These are phyloP conservation scores for Chionodraco myersi DNA, from an alignment of 2,113 vertebrate species.

Conservation along the genomic window DNA sequence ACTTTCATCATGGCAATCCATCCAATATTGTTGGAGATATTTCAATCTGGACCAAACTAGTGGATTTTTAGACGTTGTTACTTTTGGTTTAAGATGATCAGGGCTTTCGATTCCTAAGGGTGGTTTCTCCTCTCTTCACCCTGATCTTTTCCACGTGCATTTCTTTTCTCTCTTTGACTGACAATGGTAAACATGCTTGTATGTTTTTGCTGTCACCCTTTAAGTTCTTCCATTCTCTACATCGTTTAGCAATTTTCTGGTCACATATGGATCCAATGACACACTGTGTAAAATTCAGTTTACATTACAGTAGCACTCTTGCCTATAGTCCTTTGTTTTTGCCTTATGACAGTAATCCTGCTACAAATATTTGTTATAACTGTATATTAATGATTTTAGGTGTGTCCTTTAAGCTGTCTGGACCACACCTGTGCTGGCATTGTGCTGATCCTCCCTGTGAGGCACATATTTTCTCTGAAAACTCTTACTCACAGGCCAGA, in stretches of 20 bases:
- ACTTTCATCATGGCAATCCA: neutral
- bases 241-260: neutral
- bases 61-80: no score
- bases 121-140: neutral
- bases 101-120: neutral
- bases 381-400: neutral
- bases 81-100: no score
- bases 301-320: no score
- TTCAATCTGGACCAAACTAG: neutral
- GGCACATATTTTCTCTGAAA: constrained; percentile 17
- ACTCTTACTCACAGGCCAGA: neutral
- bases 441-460: constrained; percentile 8
- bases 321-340: neutral
- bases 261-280: neutral
- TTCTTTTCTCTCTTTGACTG: neutral
- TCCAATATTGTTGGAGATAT: neutral
- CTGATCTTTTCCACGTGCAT: neutral
- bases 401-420: neutral
- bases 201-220: neutral
- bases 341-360: no score
- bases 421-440: constrained; percentile 8
- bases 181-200: neutral
- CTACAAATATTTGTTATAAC: neutral
- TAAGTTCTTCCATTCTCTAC: neutral
- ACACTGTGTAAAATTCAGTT: neutral